Conservation (phyloP, 2,797 vertebrate genomes). For the Rhabdophis nuchalis region DNA sequence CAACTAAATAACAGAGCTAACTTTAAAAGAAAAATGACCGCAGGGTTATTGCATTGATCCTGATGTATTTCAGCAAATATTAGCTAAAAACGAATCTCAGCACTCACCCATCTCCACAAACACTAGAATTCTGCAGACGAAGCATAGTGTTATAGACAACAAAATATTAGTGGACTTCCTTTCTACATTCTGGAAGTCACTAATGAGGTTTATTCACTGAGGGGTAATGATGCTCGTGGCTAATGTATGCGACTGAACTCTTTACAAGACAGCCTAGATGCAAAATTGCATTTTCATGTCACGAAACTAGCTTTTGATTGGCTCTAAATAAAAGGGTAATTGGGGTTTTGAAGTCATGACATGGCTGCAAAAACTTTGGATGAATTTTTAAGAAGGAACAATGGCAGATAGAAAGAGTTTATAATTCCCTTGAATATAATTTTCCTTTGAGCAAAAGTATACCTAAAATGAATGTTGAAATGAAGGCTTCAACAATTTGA, state of each 20-base stretch:
- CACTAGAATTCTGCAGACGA: not conserved
- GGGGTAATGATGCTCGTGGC: not conserved
- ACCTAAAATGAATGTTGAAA: not conserved
- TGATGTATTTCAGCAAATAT: conserved; percentile 17
- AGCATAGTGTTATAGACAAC: not conserved
- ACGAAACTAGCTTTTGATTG: conserved; percentile 10
- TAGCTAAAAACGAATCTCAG: conserved; percentile 14
- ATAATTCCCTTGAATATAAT: not conserved
- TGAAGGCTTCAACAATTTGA: not conserved
- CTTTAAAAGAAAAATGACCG: conserved; percentile 18
- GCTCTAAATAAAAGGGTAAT: conserved; percentile 9
- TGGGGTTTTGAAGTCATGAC: conserved; percentile 12
- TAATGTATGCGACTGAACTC: not conserved
- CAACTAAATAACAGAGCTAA: conserved; percentile 21
- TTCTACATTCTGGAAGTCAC: conserved; percentile 14
- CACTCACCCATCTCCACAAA: not conserved
- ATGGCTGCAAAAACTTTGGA: conserved; percentile 14
- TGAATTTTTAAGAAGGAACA: not conserved
- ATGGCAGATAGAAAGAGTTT: not conserved
- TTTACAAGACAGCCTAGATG: not conserved
- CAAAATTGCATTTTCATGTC: conserved; percentile 15
- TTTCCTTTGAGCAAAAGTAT: not conserved
- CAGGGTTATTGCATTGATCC: conserved; percentile 21
- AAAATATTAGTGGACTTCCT: conserved; percentile 13
- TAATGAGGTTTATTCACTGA: conserved; percentile 32